Conservation (phyloP, 2,797 vertebrate species). For the Oreochromis mossambicus region DNA sequence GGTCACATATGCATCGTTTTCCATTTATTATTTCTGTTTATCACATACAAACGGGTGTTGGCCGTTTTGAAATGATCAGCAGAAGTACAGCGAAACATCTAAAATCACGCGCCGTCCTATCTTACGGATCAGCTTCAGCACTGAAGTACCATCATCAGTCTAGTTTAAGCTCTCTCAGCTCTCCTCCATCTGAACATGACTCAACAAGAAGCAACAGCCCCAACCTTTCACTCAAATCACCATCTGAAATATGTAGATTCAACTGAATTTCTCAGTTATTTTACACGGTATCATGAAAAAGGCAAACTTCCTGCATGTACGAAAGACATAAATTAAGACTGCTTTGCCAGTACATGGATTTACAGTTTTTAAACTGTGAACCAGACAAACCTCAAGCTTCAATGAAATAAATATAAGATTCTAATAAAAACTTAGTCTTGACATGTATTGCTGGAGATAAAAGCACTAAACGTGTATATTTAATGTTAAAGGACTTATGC, state of each 20-base stretch:
- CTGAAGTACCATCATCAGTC: neutral
- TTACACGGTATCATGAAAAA: neutral
- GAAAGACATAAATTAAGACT: rapidly evolving
- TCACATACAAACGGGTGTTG: neutral
- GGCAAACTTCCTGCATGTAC: rapidly evolving
- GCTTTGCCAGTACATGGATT: neutral
- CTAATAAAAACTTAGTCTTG: neutral
- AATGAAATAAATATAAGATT: neutral
- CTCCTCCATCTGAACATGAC: rapidly evolving
- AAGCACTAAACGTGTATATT: neutral
- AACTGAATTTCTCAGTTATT: neutral
- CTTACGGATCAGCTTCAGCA: neutral
- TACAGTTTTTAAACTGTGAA: neutral
- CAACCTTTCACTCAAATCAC: neutral
- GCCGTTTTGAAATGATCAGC: neutral
- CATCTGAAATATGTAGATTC: neutral
- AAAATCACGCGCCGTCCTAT: rapidly evolving
- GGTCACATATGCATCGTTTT: neutral
- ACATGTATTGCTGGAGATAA: neutral
- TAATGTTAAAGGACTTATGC: neutral
- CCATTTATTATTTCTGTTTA: neutral
- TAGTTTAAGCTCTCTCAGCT: neutral
- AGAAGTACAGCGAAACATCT: neutral
- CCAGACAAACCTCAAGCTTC: neutral
- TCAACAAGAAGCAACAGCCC: neutral